Conservation (phyloP, 2,888 invertebrate species). For the Tetramorium bicarinatum region DNA sequence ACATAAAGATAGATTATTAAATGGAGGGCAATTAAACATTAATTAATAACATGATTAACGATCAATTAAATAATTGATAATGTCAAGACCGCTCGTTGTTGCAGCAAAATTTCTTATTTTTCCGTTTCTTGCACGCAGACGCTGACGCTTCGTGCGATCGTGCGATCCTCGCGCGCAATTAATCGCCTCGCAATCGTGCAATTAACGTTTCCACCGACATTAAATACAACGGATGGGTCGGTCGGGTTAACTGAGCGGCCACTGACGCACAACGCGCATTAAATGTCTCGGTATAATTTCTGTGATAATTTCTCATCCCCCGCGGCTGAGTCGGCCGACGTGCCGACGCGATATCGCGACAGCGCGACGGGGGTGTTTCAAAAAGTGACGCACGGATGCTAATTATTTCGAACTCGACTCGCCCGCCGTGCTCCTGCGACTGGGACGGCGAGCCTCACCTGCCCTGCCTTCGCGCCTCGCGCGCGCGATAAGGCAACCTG, state of each 20-base stretch:
- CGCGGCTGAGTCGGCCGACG: conserved; percentile 52
- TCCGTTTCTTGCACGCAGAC: neutral
- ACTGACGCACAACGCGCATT: conserved; percentile 70
- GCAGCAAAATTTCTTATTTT: neutral
- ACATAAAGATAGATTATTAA: neutral
- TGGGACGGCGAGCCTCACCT: conserved; percentile 42
- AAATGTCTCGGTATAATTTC: conserved; percentile 78
- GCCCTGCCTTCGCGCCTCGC: conserved; percentile 18
- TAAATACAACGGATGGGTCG: conserved; percentile 65
- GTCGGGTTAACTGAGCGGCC: conserved; percentile 65
- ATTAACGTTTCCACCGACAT: conserved; percentile 59
- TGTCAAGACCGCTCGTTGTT: neutral
- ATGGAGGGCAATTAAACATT: neutral
- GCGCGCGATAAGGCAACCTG: conserved; percentile 55
- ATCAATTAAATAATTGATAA: neutral
- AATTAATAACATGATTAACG: conserved; percentile 9
- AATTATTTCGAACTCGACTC: conserved; percentile 65
- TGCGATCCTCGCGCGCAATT: conserved; percentile 28
- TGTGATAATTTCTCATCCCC: conserved; percentile 70
- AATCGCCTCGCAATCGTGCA: conserved; percentile 46
- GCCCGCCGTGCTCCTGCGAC: conserved; percentile 38
- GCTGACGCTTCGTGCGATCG: neutral
- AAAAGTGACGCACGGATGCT: conserved; percentile 61
- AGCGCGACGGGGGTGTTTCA: conserved; percentile 58
- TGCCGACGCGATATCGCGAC: conserved; percentile 39